phyloP scores from a whole-genome alignment of 2,113 vertebrate genomes.

The Sceloporus undulatus region DNA sequence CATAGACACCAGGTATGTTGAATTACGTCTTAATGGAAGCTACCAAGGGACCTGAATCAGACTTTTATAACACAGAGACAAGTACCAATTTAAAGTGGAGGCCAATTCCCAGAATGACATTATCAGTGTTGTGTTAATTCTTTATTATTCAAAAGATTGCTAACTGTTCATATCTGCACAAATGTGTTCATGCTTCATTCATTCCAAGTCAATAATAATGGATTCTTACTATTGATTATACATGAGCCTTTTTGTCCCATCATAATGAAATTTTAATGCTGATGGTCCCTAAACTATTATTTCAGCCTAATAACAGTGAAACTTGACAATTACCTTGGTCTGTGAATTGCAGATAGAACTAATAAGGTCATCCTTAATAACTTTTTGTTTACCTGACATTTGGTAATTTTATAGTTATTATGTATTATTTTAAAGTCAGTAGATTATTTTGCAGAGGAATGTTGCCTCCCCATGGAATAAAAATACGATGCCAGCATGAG shows the following conservation, averaged over 20 bases:
- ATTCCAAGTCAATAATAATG: slow-evolving; percentile 85
- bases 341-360: slow-evolving; percentile 86
- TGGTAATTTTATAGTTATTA: slow-evolving; percentile 83
- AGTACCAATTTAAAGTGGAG: slow-evolving; percentile 61
- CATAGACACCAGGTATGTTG: slow-evolving; percentile 29
- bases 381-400: slow-evolving; percentile 89
- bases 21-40: slow-evolving; percentile 61
- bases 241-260: slow-evolving; percentile 92
- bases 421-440: slow-evolving; percentile 73
- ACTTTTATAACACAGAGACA: slow-evolving; percentile 59
- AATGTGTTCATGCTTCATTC: slow-evolving; percentile 76
- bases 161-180: slow-evolving; percentile 72
- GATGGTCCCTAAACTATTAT: slow-evolving; percentile 86
- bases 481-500: slow-evolving; percentile 33
- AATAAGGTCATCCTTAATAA: slow-evolving; percentile 90
- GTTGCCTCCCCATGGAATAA: slow-evolving; percentile 54
- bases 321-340: slow-evolving; percentile 89
- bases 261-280: slow-evolving; percentile 93
- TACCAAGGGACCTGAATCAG: slow-evolving; percentile 55
- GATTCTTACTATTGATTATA: slow-evolving; percentile 92
- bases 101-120: slow-evolving; percentile 72
- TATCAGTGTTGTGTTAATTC: slow-evolving; percentile 76
- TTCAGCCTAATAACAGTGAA: slow-evolving; percentile 85
- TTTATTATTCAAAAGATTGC: slow-evolving; percentile 77
- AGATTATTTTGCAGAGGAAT: slow-evolving; percentile 64